phyloP scores from a whole-genome alignment of 2,888 invertebrate genomes.

The Brassicogethes aeneus region DNA sequence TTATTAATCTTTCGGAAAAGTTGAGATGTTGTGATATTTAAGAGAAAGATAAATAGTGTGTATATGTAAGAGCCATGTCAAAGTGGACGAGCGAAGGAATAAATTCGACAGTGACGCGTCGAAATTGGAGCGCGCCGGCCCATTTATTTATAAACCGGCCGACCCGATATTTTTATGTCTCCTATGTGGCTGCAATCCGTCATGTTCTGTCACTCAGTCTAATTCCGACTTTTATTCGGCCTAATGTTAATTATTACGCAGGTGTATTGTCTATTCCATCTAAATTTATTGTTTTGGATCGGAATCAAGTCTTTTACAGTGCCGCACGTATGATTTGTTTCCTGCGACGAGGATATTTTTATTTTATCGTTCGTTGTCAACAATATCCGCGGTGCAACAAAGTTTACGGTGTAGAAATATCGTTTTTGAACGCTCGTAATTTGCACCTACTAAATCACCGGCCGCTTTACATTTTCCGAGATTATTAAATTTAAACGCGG shows the following conservation, averaged over 20 bases:
- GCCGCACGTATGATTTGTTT: conserved; percentile 18
- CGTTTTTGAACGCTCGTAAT: neutral
- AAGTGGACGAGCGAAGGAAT: neutral
- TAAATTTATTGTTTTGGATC: conserved; percentile 25
- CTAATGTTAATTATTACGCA: conserved; percentile 16
- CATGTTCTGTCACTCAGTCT: conserved; percentile 36
- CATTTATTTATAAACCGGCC: neutral
- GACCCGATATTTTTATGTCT: conserved; percentile 21
- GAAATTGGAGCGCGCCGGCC: neutral
- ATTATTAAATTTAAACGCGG: conserved; percentile 1
- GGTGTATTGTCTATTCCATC: conserved; percentile 18
- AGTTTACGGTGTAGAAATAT: neutral
- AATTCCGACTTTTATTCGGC: conserved; percentile 18
- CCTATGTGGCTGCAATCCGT: conserved; percentile 37
- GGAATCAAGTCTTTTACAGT: conserved; percentile 24
- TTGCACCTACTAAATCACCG: conserved; percentile 1
- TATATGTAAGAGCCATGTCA: neutral
- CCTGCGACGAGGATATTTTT: conserved; percentile 5
- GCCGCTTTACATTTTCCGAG: neutral
- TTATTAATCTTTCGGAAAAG: too few relatives aligned
- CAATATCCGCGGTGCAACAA: neutral
- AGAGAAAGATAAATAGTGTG: neutral
- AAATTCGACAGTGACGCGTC: neutral
- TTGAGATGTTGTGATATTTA: too few relatives aligned
- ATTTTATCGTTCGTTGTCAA: neutral